Percentiles rank a stretch among this genome's conserved stretches.
Conservation (phyloP, 1,140 invertebrate species). For the Colletes latitarsis region DNA sequence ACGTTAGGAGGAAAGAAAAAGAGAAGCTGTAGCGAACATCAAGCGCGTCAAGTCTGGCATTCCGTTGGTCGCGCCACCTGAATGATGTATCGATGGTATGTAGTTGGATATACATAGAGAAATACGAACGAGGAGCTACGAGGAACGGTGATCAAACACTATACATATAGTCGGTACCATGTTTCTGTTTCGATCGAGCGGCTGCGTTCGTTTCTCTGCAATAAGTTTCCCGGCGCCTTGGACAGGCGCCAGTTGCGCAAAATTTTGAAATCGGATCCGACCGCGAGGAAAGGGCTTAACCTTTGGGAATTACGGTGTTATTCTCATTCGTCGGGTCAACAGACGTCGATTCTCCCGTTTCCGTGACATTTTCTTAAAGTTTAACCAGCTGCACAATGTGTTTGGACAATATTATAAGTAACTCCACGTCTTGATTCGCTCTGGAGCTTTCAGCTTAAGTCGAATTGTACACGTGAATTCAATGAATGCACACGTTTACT, state of each 20-base stretch:
- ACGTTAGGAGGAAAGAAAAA: neutral
- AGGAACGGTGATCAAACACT: slow-evolving; percentile 2
- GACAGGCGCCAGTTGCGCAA: slow-evolving; percentile 28
- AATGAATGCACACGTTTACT: no score
- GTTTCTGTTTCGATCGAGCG: slow-evolving; percentile 16
- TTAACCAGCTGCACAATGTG: no score
- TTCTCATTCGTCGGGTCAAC: no score
- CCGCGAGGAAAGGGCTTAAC: neutral
- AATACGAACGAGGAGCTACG: neutral
- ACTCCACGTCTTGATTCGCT: no score
- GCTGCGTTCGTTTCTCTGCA: neutral
- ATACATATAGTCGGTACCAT: neutral
- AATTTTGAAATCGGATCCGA: slow-evolving; percentile 15
- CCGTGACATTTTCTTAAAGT: no score
- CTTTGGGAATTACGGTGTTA: neutral
- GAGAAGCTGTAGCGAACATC: neutral
- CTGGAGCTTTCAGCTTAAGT: no score
- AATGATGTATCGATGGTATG: slow-evolving; percentile 22
- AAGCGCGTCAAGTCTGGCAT: neutral
- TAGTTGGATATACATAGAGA: neutral
- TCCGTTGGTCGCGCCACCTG: neutral
- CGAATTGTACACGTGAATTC: no score
- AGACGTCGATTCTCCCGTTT: no score
- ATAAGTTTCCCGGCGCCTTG: slow-evolving; percentile 15
- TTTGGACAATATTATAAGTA: no score